Percentiles rank a stretch among this genome's conserved stretches.
phyloP scores from a whole-genome alignment of 2,113 vertebrate genomes.

The Neodontobutis hainanensis region DNA sequence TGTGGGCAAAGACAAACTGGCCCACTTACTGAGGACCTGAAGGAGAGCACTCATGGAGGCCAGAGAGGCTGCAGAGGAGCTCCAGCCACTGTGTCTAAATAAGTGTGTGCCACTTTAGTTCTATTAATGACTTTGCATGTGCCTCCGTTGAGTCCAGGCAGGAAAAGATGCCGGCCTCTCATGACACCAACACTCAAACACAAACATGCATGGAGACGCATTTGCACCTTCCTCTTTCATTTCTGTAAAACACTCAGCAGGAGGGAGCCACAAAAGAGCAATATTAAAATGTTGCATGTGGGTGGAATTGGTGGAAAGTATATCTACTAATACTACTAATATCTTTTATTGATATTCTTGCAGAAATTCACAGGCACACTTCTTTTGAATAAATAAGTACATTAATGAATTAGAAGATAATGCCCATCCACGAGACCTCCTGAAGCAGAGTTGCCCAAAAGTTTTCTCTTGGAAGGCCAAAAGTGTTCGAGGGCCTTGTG shows the following conservation, averaged over 20 bases:
- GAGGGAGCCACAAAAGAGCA: constrained; percentile 11
- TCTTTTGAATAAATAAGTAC: too few relatives aligned
- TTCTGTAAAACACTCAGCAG: constrained; percentile 33
- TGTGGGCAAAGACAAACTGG: constrained; percentile 70
- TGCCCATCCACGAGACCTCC: too few relatives aligned
- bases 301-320: constrained; percentile 12
- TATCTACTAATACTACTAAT: too few relatives aligned
- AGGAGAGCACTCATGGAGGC: constrained; percentile 40
- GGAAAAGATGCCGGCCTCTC: constrained; percentile 34
- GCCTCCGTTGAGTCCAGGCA: constrained; percentile 26
- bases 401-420: too few relatives aligned
- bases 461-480: too few relatives aligned
- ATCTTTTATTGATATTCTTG: too few relatives aligned
- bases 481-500: too few relatives aligned
- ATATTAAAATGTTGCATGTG: constrained; percentile 34
- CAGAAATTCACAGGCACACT: too few relatives aligned
- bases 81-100: constrained; percentile 19
- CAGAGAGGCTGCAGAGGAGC: constrained; percentile 50
- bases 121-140: constrained; percentile 44
- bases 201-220: neutral
- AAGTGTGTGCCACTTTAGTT: constrained; percentile 14
- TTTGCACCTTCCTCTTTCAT: constrained; percentile 26
- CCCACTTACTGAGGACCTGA: constrained; percentile 68
- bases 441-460: too few relatives aligned
- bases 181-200: constrained; percentile 21